These are phyloP conservation scores for Nomada hirtipes DNA, from an alignment of 2,888 invertebrate genomes.

Conservation along the genomic window DNA sequence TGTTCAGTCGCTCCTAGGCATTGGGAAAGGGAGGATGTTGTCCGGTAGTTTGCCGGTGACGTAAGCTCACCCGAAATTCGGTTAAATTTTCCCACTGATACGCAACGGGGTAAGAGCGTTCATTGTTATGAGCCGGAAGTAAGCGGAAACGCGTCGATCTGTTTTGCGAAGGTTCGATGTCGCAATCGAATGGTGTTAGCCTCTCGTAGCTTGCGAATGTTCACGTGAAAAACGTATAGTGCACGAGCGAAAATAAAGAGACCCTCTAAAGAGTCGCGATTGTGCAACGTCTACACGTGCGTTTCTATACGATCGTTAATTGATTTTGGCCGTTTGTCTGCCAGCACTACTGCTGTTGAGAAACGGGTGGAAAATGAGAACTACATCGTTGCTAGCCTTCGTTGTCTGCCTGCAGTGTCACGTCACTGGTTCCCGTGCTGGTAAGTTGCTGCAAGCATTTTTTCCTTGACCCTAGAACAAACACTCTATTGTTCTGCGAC, in stretches of 20 bases:
- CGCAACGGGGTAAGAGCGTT: neutral
- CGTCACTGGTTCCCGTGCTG: conserved; percentile 65
- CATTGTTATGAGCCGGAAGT: neutral
- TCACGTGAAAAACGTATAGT: conserved; percentile 30
- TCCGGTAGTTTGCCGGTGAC: conserved; percentile 15
- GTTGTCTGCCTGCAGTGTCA: conserved; percentile 69
- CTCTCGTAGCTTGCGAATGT: conserved; percentile 15
- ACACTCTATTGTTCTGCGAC: neutral
- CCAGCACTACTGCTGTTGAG: neutral
- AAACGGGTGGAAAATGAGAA: conserved; percentile 60
- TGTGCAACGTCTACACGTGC: conserved; percentile 55
- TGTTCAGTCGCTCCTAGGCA: conserved; percentile 56
- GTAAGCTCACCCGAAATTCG: conserved; percentile 24
- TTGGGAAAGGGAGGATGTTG: conserved; percentile 40
- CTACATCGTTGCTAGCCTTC: conserved; percentile 62
- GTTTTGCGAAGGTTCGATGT: neutral
- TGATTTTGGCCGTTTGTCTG: conserved; percentile 14
- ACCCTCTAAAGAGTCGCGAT: conserved; percentile 13
- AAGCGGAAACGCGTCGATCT: neutral
- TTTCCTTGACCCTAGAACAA: neutral
- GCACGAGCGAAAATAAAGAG: conserved; percentile 6
- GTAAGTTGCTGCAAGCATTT: conserved; percentile 61
- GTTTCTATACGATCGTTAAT: conserved; percentile 27
- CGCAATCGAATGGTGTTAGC: neutral
- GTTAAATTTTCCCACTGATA: neutral